Evolutionary conservation across 2,888 invertebrate genomes (phyloP).

Genomic region (Pachycephus smyrnensis): DNA sequence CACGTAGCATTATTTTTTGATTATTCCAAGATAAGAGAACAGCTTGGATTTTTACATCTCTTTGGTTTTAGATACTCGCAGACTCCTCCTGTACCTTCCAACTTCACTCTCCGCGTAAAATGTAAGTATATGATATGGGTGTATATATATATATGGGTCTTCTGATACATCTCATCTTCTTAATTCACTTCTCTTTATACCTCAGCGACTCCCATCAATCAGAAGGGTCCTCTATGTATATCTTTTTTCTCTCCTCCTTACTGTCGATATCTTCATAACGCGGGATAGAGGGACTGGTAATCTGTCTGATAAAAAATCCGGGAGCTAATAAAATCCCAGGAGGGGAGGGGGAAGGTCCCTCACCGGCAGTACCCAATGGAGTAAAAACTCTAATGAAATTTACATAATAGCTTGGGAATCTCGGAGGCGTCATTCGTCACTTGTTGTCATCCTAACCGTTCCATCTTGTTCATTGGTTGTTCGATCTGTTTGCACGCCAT

Average conservation of each 20-base stretch:
- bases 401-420: slow-evolving; percentile 44
- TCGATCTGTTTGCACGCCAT: neutral
- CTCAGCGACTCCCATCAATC: neutral
- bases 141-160: too few species aligned
- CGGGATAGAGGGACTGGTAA: slow-evolving; percentile 25
- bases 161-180: neutral
- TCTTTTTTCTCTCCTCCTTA: neutral
- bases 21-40: neutral
- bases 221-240: neutral
- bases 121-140: too few species aligned
- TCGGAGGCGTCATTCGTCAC: slow-evolving; percentile 41
- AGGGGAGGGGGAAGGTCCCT: neutral
- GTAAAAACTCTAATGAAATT: slow-evolving; percentile 50
- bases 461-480: neutral
- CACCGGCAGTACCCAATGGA: slow-evolving; percentile 15
- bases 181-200: neutral
- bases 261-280: slow-evolving; percentile 25
- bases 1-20: neutral
- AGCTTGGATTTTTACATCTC: neutral
- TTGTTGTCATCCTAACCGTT: slow-evolving; percentile 30
- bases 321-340: slow-evolving; percentile 37
- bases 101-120: neutral
- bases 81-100: neutral
- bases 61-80: neutral
- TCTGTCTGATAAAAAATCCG: slow-evolving; percentile 24